phyloP scores from a whole-genome alignment of 2,888 invertebrate genomes.

The Synergus gifuensis region DNA sequence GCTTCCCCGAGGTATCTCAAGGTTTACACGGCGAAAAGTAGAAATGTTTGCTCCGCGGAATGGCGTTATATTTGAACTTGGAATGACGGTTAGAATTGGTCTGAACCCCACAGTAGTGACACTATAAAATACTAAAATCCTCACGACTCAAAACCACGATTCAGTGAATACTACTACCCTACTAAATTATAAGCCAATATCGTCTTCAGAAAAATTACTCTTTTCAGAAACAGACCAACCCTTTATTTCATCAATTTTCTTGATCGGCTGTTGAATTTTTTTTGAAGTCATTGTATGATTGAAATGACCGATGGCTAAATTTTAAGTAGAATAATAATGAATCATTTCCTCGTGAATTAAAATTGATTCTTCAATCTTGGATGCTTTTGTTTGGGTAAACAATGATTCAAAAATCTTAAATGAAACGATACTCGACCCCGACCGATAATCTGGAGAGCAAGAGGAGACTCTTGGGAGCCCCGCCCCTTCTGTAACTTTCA shows the following conservation, averaged over 20 bases:
- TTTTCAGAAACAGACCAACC: neutral
- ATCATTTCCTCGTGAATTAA: neutral
- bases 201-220: neutral
- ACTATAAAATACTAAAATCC: slow-evolving; percentile 54
- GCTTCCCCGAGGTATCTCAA: slow-evolving; percentile 67
- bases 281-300: too few species aligned
- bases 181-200: too few species aligned
- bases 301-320: neutral
- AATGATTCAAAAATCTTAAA: slow-evolving; percentile 34
- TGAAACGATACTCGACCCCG: slow-evolving; percentile 15
- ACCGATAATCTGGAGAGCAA: slow-evolving; percentile 34
- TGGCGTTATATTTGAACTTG: slow-evolving; percentile 76
- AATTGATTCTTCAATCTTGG: neutral
- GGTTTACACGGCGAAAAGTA: slow-evolving; percentile 70
- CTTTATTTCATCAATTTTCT: too few species aligned
- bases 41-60: slow-evolving; percentile 76
- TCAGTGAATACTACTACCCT: neutral
- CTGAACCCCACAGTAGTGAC: slow-evolving; percentile 56
- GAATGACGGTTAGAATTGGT: slow-evolving; percentile 76
- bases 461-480: slow-evolving; percentile 57
- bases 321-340: neutral
- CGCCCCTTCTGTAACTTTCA: slow-evolving; percentile 71
- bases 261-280: too few species aligned
- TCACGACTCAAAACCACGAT: slow-evolving; percentile 35
- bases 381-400: slow-evolving; percentile 22